phyloP scores from a whole-genome alignment of 2,113 vertebrate species.

The Ammodytes marinus region DNA sequence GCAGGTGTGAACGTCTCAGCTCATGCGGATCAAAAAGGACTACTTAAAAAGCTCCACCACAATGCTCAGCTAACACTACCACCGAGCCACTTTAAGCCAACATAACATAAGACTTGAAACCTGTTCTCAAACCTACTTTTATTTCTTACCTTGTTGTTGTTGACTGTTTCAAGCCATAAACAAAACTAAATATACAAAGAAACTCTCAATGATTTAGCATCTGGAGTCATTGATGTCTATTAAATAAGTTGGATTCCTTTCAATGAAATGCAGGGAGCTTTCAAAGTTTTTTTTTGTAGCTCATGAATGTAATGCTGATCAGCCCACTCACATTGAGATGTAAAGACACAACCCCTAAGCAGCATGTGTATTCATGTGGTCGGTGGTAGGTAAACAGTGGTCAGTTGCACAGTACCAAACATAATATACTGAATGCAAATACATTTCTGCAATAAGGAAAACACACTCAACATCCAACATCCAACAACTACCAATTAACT shows the following conservation, averaged over 20 bases:
- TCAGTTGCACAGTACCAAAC: neutral
- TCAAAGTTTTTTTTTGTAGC: neutral
- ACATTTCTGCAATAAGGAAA: neutral
- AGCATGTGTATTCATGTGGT: neutral
- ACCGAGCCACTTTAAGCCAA: neutral
- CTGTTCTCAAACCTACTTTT: conserved; percentile 7
- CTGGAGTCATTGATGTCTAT: neutral
- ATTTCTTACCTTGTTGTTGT: neutral
- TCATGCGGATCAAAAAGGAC: conserved; percentile 37
- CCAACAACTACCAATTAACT: no score
- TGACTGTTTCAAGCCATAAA: neutral
- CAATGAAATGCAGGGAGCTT: neutral
- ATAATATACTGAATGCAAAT: neutral
- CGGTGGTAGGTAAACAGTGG: neutral
- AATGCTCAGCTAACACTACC: neutral
- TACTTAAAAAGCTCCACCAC: conserved; percentile 17
- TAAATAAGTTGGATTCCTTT: neutral
- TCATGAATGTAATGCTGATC: neutral
- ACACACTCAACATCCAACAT: neutral
- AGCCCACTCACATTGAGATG: neutral
- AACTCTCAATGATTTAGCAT: neutral
- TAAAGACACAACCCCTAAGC: neutral
- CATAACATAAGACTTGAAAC: neutral
- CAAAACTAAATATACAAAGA: neutral
- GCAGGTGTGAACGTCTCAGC: conserved; percentile 44